Evolutionary conservation across 2,888 invertebrate species (phyloP), one percentile per base, ranked within the genome.

Genomic region (Apamea anceps): DNA sequence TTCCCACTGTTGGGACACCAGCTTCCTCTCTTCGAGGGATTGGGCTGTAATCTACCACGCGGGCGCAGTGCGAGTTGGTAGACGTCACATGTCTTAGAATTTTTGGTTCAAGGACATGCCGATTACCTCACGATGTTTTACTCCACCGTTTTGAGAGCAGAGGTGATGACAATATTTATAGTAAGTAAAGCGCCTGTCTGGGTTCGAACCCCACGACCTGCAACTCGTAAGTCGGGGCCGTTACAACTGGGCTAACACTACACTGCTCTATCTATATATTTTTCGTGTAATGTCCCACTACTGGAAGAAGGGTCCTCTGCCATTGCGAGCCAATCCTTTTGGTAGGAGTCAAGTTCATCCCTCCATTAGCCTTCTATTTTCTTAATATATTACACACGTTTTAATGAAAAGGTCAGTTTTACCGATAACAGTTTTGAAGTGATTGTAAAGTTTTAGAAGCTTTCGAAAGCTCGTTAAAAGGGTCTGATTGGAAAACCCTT

Each of bases 401-500:
- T 67, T n/a, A 37, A 48, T n/a, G 10, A 15, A 32, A 54, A 54
- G 63, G 77, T 77, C 77, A 45, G 42, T 18, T 54, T 54, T 25
- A 65, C 42, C 42, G 51, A 54, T 65, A 65, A 6, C 32, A 2
- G 42, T 45, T 77, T 65, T 10, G 54, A 66, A 32, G 32, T 48
- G 54, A 57, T 65, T n/a, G 25, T 18, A 51, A 63, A 75, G 51
- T 54, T 57, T 75, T 28, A 28, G 28, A 25, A 51, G 48, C 42
- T 75, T 77, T 25, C 51, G 28, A 28, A 77, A 76, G 54, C 77
- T 77, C 51, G 51, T 77, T 76, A 54, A 32, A 65, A 77, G 51
- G 77, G 63, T 77, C 28, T 54, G 63, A 76, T 77, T 25, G 51
- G 77, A 25, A 77, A 75, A 76, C 77, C 28, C 13, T 28, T 28